Conservation (phyloP, 2,113 vertebrate species). For the Ramphastos sulfuratus region DNA sequence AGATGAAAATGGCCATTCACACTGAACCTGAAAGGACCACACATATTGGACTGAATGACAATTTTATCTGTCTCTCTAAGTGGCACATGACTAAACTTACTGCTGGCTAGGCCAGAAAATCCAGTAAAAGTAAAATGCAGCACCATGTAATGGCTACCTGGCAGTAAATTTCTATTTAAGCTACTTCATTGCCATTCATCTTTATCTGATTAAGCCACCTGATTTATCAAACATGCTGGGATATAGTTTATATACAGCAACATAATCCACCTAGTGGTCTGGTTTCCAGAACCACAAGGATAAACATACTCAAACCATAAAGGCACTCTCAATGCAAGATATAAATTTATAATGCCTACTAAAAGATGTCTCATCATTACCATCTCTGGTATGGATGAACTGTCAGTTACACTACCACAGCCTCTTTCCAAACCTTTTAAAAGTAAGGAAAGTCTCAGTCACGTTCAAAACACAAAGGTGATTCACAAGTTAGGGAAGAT, state of each 20-base stretch:
- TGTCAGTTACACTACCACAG: slow-evolving; percentile 31
- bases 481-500: not conserved
- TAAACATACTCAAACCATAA: slow-evolving; percentile 30
- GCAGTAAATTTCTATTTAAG: slow-evolving; percentile 13
- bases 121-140: not conserved
- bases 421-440: slow-evolving; percentile 25
- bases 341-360: slow-evolving; percentile 28
- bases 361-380: slow-evolving; percentile 23
- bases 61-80: not conserved
- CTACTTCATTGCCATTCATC: not conserved
- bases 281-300: slow-evolving; percentile 34
- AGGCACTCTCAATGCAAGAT: slow-evolving; percentile 23
- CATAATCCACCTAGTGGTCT: slow-evolving; percentile 21
- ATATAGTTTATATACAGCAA: slow-evolving; percentile 1
- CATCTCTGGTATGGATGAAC: slow-evolving; percentile 35
- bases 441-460: not conserved
- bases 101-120: not conserved
- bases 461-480: not conserved
- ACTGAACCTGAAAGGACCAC: not conserved
- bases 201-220: slow-evolving; percentile 14
- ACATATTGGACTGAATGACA: not conserved
- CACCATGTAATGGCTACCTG: not conserved
- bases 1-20: not conserved
- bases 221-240: slow-evolving; percentile 34
- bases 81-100: not conserved